Percentiles rank a stretch among this genome's conserved stretches.
Evolutionary conservation across 2,113 vertebrate genomes (phyloP).

Genomic region (Gavialis gangeticus): DNA sequence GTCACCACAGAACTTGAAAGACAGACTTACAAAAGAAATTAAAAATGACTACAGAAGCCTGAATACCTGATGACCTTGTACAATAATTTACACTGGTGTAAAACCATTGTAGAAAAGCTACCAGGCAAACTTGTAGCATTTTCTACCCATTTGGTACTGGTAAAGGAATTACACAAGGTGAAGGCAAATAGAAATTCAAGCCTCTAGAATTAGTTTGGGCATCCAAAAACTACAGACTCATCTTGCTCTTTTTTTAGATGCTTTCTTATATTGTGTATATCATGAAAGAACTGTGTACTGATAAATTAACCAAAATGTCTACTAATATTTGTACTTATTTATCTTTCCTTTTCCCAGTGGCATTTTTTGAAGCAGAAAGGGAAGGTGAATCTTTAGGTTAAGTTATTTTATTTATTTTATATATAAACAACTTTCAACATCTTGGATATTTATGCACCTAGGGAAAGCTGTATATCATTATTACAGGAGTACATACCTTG

Average conservation of each 20-base stretch:
- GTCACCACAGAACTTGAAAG: neutral
- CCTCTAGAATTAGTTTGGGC: neutral
- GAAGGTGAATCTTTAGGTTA: neutral
- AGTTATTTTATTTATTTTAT: neutral
- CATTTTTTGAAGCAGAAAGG: neutral
- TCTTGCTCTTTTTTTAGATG: neutral
- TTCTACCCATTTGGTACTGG: conserved; percentile 1
- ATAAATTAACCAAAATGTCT: neutral
- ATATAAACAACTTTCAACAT: neutral
- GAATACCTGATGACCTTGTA: neutral
- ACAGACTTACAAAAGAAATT: neutral
- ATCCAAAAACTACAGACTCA: conserved; percentile 6
- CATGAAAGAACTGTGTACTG: neutral
- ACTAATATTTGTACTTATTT: neutral
- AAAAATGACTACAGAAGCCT: neutral
- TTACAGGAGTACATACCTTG: conserved; percentile 12
- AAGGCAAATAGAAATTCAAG: neutral
- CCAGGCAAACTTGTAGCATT: neutral
- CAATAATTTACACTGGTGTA: neutral
- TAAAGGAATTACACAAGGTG: conserved; percentile 9
- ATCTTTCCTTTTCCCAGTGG: neutral
- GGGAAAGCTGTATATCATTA: neutral
- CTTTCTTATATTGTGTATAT: neutral
- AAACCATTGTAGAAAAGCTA: neutral
- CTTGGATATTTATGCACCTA: neutral